Conservation (phyloP, 2,113 vertebrate genomes). For the Ariopsis seemanni region DNA sequence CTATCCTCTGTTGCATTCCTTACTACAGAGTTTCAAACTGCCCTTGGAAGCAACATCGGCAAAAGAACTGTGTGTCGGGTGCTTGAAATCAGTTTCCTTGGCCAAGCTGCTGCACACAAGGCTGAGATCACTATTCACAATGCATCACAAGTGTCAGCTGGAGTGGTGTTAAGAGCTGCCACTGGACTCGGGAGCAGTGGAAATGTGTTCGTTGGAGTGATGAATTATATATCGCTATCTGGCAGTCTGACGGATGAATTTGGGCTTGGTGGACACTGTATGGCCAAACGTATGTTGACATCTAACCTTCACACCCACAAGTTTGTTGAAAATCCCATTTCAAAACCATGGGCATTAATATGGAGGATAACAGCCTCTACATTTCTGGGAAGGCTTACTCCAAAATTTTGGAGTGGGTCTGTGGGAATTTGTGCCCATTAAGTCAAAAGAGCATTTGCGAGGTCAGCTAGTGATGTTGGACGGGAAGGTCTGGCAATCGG, state of each 20-base stretch:
- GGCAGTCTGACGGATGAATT: neutral
- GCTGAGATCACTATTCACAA: neutral
- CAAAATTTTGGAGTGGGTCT: neutral
- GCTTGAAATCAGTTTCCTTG: constrained; percentile 7
- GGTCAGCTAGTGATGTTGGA: neutral
- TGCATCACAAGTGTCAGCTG: neutral
- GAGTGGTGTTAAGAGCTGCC: neutral
- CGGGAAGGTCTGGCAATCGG: neutral
- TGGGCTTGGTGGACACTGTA: neutral
- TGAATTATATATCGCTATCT: neutral
- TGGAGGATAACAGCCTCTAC: neutral
- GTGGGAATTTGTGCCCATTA: neutral
- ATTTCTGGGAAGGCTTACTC: neutral
- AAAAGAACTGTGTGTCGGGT: neutral
- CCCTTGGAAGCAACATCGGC: neutral
- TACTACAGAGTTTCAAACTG: neutral
- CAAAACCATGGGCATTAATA: neutral
- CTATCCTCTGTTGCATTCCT: neutral
- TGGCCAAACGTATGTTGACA: neutral
- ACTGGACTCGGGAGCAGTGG: neutral
- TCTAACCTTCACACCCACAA: neutral
- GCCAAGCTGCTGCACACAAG: neutral
- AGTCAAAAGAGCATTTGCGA: neutral
- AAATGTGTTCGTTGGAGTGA: neutral
- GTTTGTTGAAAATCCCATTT: neutral